Evolutionary conservation across 2,797 vertebrate species (phyloP), one percentile per base, ranked within the genome.

Genomic region (Kryptolebias ocellatus): DNA sequence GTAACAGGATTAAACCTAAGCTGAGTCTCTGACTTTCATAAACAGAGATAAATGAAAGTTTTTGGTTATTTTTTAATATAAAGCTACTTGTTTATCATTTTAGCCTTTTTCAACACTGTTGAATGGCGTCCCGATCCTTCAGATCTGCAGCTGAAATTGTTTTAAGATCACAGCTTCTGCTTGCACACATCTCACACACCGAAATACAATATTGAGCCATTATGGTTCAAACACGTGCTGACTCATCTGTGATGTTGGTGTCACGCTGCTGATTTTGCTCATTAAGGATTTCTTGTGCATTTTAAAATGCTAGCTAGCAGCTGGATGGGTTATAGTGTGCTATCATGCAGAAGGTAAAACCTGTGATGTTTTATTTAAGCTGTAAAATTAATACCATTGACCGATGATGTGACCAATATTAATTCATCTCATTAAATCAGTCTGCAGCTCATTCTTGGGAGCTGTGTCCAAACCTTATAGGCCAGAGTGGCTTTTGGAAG

Each of bases 181-280:
- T 71, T 45, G 52, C 67, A 47, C 52, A 74, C 58, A 53, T 6
- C 46, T 7, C 9, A 73, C n/a, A n/a, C n/a, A 68, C 65, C 50
- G 61, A 65, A 68, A 70, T 65, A 59, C 68, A 75, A 78, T 72
- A 77, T 78, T 60, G 55, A 78, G 70, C 74, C 69, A 80, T 78
- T 84, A 79, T 64, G 37, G 49, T 62, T 53, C 45, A 68, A 82
- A 76, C 79, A 77, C 70, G 47, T 5, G 57, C 79, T 86, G 78
- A 80, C 70, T 87, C 81, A 83, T 86, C 69, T 72, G 70, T 67
- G 68, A 0, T n/a, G 68, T 60, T 61, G 71, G 67, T 72, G 68
- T 60, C 60, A 60, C 45, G 57, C 70, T 74, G 74, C 47, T 74
- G 70, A 70, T 85, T 72, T 54, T 64, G 55, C 59, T 86, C 68